These are phyloP conservation scores for Drosophila dunni DNA, from an alignment of 1,140 invertebrate species.

Conservation along the genomic window DNA sequence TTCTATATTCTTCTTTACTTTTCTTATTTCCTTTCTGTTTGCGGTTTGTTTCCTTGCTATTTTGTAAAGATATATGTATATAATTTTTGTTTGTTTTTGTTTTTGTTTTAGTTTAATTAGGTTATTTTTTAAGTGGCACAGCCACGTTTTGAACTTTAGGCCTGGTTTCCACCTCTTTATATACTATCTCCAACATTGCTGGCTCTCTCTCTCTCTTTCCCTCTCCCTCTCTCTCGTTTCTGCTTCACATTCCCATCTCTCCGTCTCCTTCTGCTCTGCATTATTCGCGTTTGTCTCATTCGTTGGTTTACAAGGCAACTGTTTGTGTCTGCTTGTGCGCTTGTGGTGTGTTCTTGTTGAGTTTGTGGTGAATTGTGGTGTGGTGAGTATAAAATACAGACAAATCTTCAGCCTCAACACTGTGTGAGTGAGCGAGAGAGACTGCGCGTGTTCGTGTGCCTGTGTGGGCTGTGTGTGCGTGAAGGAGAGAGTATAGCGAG, in stretches of 20 bases:
- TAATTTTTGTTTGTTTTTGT: slow-evolving; percentile 13
- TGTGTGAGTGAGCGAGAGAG: slow-evolving; percentile 8
- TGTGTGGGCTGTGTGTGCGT: slow-evolving; percentile 1
- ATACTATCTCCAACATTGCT: slow-evolving; percentile 9
- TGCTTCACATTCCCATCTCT: slow-evolving; percentile 8
- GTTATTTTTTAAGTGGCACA: slow-evolving; percentile 68
- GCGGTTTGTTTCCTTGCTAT: too few relatives aligned
- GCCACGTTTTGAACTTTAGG: slow-evolving; percentile 80
- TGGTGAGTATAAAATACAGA: slow-evolving; percentile 20
- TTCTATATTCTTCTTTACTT: too few relatives aligned
- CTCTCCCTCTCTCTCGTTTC: not conserved
- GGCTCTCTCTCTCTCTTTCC: not conserved
- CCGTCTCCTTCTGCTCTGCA: not conserved
- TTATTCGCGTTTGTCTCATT: slow-evolving; percentile 13
- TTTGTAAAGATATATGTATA: too few relatives aligned
- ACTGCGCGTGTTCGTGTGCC: not conserved
- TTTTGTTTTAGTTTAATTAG: slow-evolving; percentile 32
- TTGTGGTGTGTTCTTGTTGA: not conserved
- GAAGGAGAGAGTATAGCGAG: slow-evolving; percentile 18
- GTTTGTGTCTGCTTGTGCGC: slow-evolving; percentile 18
- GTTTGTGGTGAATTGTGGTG: not conserved
- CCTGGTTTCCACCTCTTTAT: slow-evolving; percentile 46
- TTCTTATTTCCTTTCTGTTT: too few relatives aligned
- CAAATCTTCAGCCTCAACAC: too few relatives aligned
- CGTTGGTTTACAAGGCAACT: slow-evolving; percentile 26